Conservation (phyloP, 2,888 invertebrate species). For the Hydriomena furcata region DNA sequence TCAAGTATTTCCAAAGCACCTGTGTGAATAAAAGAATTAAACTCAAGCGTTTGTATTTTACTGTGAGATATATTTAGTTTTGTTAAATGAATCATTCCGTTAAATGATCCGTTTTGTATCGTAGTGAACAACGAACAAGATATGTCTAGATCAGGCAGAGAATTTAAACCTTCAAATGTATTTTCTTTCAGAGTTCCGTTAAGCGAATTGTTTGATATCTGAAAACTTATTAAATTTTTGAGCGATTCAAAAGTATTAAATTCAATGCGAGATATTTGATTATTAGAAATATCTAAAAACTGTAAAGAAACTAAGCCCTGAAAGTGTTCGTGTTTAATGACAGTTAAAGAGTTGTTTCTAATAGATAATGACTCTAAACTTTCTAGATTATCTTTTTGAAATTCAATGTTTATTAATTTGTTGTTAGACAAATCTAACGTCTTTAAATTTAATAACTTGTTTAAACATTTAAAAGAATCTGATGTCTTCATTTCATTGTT, state of each 20-base stretch:
- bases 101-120: conserved; percentile 59
- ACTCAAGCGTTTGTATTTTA: conserved; percentile 51
- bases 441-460: conserved; percentile 41
- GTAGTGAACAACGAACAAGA: conserved; percentile 49
- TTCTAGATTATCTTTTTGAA: conserved; percentile 50
- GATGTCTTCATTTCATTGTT: conserved; percentile 53
- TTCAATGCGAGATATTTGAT: conserved; percentile 53
- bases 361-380: conserved; percentile 49
- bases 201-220: conserved; percentile 59
- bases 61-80: conserved; percentile 58
- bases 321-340: conserved; percentile 50
- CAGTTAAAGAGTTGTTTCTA: conserved; percentile 50
- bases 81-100: conserved; percentile 52
- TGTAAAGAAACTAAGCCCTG: conserved; percentile 44
- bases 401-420: conserved; percentile 49
- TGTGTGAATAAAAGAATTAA: conserved; percentile 53
- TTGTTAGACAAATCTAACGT: conserved; percentile 61
- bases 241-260: conserved; percentile 51
- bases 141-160: conserved; percentile 58
- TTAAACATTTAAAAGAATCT: conserved; percentile 51
- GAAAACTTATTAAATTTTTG: conserved; percentile 49
- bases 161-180: conserved; percentile 56
- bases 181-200: conserved; percentile 47
- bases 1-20: conserved; percentile 55
- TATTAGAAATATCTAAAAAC: conserved; percentile 61